These are phyloP conservation scores for Muricea muricata DNA, from an alignment of 92 coral and sea anemone genomes.

Conservation along the genomic window DNA sequence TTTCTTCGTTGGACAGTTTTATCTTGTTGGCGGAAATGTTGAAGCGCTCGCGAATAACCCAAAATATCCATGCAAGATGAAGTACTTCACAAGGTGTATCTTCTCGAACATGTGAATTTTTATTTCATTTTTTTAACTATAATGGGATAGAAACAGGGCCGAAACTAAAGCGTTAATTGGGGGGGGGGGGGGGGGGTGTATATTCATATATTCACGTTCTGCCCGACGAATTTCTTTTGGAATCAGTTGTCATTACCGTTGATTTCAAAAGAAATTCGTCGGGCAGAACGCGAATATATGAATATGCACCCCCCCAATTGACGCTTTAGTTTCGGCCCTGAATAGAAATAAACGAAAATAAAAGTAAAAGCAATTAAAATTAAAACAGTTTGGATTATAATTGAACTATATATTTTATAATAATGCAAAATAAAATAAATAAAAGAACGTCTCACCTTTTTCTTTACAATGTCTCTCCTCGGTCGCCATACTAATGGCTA, in stretches of 20 bases:
- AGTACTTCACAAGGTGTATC: background rate
- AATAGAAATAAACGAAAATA: background rate
- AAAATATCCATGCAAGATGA: background rate
- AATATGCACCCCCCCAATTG: no score
- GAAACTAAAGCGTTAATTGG: no score
- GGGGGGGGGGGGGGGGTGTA: no score
- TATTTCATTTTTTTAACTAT: background rate
- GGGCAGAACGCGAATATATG: no score
- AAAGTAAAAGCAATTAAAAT: background rate
- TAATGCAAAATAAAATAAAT: background rate
- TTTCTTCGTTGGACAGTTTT: no score
- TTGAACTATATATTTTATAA: background rate
- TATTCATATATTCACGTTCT: no score
- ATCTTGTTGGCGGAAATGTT: background rate
- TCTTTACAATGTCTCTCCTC: slow-evolving; percentile 32
- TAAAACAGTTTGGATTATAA: no score
- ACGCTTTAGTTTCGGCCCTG: no score
- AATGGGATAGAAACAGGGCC: background rate
- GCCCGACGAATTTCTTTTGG: no score
- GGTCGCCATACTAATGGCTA: slow-evolving; percentile 4
- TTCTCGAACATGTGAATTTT: background rate
- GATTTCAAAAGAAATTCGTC: no score
- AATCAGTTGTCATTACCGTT: no score
- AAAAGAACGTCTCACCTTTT: no score
- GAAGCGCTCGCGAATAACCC: background rate